Percentiles rank a stretch among this genome's conserved stretches.
Conservation (phyloP, 64 coral and sea anemone genomes). For the Pocillopora verrucosa region DNA sequence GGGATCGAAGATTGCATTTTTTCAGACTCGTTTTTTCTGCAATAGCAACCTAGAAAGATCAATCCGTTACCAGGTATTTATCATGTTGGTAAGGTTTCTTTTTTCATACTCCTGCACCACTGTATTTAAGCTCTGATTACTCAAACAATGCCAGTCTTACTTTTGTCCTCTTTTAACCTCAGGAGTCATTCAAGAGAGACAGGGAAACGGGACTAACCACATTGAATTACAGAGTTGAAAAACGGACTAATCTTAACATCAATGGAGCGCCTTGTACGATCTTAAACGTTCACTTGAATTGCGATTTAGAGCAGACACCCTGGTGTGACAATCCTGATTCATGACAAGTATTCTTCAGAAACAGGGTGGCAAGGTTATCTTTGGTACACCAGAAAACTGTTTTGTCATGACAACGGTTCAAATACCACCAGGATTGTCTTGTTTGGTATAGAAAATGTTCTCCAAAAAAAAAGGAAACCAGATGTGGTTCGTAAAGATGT, state of each 20-base stretch:
- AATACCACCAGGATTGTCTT: neutral
- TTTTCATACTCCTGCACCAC: neutral
- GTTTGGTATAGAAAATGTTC: too few species aligned
- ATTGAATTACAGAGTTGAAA: constrained; percentile 73
- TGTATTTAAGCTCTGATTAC: neutral
- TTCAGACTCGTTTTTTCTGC: too few species aligned
- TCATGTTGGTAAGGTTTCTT: too few species aligned
- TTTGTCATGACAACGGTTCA: too few species aligned
- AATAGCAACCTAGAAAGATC: too few species aligned
- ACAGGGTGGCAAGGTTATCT: neutral
- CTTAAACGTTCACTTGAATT: constrained; percentile 74
- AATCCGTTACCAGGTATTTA: too few species aligned
- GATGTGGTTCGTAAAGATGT: too few species aligned
- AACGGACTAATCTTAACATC: constrained; percentile 60
- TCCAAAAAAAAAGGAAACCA: too few species aligned
- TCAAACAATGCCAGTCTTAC: neutral
- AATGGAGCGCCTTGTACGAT: constrained; percentile 69
- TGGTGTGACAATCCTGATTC: constrained; percentile 83
- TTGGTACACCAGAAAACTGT: neutral
- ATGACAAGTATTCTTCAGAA: neutral
- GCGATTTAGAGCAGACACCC: constrained; percentile 76
- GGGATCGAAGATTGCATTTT: too few species aligned
- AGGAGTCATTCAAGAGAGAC: constrained; percentile 90
- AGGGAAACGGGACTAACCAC: constrained; percentile 75
- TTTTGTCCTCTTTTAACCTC: neutral